Base-by-base conservation (phyloP, 2,888 invertebrate species). In the Mesopsocus fuscifrons region DNA sequence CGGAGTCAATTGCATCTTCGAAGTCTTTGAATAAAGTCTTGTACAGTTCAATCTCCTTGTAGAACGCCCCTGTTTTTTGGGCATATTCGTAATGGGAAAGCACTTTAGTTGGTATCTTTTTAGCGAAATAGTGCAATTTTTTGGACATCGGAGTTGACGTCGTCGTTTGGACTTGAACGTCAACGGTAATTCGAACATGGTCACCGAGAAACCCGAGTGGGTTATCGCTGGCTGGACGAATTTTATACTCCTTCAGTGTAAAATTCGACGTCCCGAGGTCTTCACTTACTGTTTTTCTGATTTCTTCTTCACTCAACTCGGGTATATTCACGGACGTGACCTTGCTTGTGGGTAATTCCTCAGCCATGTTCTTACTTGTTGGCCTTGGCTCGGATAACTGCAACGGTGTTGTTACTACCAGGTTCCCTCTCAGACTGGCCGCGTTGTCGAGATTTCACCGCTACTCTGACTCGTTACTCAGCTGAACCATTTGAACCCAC, bases 101-200 rank as follows among this genome's bases (percentile, higher is more conserved):
- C 16, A 38, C 38, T 38, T 38, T 21, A 4, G 38, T 38, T 18
- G 38, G 38, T 9, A 38, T 18, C 20, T 38, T 38, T 20, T 38
- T 38, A 5, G n/a, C 38, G 11, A 38, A 38, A 18, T 18, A 38
- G 20, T 17, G 9, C 6, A 26, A 6, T 26, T 26, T 11, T 26
- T 26, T 26, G n/a, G n/a, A n/a, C n/a, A n/a, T n/a, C n/a, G n/a
- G n/a, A n/a, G n/a, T n/a, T n/a, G n/a, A n/a, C 11, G 6, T 11
- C 8, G 8, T 11, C 6, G 8, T 11, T 26, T 26, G 26, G 4
- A 38, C 11, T 5, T 18, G 15, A 13, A 38, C 38, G 5, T 38
- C 20, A 20, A 11, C 38, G 6, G 15, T 38, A 6, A 38, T 38
- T 18, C 21, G 17, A 5, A 38, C 8, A 20, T 38, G 38, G 20